Conservation (phyloP, 1,140 invertebrate species). For the Aradophagus sp. region DNA sequence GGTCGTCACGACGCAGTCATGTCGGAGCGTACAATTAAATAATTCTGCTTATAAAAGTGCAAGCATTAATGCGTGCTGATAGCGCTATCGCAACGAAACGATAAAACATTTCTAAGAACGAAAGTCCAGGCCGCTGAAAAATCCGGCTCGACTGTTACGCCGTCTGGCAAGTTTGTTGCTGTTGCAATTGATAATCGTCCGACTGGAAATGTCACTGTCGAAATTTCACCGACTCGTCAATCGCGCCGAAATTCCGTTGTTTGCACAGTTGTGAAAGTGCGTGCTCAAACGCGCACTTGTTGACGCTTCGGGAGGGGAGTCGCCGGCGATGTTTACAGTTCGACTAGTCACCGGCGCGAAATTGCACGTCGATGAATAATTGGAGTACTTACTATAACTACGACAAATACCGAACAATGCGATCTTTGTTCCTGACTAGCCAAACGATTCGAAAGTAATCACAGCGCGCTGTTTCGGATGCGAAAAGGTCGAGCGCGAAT, state of each 20-base stretch:
- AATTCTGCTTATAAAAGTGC: constrained; percentile 75
- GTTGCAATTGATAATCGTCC: background rate
- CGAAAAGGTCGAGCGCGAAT: too few species aligned
- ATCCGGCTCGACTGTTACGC: constrained; percentile 46
- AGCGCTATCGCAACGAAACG: constrained; percentile 72
- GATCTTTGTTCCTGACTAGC: too few species aligned
- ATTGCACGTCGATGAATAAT: background rate
- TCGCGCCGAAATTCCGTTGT: constrained; percentile 5
- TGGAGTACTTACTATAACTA: too few species aligned
- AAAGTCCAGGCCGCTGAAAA: constrained; percentile 56
- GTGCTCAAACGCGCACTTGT: too few species aligned
- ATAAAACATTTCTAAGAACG: constrained; percentile 68
- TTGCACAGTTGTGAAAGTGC: constrained; percentile 27
- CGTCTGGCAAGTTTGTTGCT: constrained; percentile 42
- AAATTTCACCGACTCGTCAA: constrained; percentile 1
- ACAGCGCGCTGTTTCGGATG: too few species aligned
- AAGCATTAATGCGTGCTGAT: constrained; percentile 74
- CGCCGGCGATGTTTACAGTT: too few species aligned
- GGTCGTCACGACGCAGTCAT: constrained; percentile 73
- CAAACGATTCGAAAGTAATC: too few species aligned
- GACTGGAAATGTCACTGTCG: background rate
- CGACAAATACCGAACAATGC: too few species aligned
- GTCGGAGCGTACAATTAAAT: constrained; percentile 74
- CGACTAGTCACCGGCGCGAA: background rate
- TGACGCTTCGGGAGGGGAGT: too few species aligned